phyloP scores from a whole-genome alignment of 2,113 vertebrate species.

The Brienomyrus brachyistius region DNA sequence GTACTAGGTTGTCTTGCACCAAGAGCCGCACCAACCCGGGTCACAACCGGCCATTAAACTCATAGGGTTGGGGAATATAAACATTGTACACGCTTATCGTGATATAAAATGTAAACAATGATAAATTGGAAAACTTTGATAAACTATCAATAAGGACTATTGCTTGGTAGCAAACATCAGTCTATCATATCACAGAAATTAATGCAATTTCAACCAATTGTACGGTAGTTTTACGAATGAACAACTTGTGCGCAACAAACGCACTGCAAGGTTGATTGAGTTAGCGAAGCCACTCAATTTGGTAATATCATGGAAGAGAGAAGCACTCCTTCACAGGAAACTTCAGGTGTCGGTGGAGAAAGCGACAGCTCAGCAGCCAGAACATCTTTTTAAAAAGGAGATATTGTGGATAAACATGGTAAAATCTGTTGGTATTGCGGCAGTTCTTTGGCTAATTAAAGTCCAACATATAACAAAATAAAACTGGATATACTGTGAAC shows the following conservation, averaged over 20 bases:
- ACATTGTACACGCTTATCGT: not conserved
- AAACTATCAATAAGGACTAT: not conserved
- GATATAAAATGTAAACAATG: not conserved
- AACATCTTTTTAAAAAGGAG: no score
- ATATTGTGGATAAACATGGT: not conserved
- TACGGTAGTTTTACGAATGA: not conserved
- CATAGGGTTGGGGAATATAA: not conserved
- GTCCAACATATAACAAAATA: not conserved
- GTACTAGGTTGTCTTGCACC: not conserved
- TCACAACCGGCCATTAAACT: not conserved
- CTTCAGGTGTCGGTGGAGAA: not conserved
- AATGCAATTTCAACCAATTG: not conserved
- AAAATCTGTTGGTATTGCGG: not conserved
- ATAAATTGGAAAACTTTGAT: not conserved
- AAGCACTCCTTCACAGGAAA: not conserved
- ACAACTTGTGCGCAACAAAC: not conserved
- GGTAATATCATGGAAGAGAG: not conserved
- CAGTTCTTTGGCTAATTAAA: not conserved
- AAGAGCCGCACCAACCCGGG: not conserved
- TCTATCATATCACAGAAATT: not conserved
- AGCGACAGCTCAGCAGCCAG: not conserved
- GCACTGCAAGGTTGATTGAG: not conserved
- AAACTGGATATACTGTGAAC: not conserved
- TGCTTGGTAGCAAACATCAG: not conserved
- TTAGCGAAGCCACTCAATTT: not conserved